Conservation (phyloP, 2,888 invertebrate genomes). For the Tupiocoris notatus region DNA sequence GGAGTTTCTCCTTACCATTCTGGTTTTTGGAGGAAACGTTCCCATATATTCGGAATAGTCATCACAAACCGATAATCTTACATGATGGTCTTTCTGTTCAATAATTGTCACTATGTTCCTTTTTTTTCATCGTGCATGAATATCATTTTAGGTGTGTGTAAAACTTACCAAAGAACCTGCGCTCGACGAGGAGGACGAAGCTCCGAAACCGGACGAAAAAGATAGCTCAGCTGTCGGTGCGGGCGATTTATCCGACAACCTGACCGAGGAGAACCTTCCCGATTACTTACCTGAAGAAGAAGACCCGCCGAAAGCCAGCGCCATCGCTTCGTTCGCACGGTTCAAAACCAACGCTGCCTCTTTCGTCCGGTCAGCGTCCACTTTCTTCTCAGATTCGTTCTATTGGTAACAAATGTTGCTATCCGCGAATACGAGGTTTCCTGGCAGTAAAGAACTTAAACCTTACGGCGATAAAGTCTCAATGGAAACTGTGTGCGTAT, state of each 20-base stretch:
- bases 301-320: constrained; percentile 45
- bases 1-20: too few species aligned
- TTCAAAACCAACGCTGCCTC: constrained; percentile 44
- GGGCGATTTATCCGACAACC: not conserved
- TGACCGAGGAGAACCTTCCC: constrained; percentile 38
- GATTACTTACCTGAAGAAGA: constrained; percentile 48
- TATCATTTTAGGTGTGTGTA: not conserved
- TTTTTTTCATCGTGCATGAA: too few species aligned
- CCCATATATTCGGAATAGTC: too few species aligned
- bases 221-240: not conserved
- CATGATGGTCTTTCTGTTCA: too few species aligned
- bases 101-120: too few species aligned
- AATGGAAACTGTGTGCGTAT: too few species aligned
- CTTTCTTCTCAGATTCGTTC: constrained; percentile 47
- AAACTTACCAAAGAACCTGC: not conserved
- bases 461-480: too few species aligned
- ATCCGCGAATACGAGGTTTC: too few species aligned
- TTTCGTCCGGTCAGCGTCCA: constrained; percentile 45
- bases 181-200: not conserved
- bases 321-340: constrained; percentile 42
- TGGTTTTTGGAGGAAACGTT: too few species aligned
- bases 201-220: not conserved
- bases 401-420: constrained; percentile 47
- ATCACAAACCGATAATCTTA: too few species aligned
- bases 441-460: too few species aligned